Percentiles rank a stretch among this genome's conserved stretches.
These are phyloP conservation scores for Augiades crinisus DNA, from an alignment of 2,888 invertebrate species.

Conservation along the genomic window DNA sequence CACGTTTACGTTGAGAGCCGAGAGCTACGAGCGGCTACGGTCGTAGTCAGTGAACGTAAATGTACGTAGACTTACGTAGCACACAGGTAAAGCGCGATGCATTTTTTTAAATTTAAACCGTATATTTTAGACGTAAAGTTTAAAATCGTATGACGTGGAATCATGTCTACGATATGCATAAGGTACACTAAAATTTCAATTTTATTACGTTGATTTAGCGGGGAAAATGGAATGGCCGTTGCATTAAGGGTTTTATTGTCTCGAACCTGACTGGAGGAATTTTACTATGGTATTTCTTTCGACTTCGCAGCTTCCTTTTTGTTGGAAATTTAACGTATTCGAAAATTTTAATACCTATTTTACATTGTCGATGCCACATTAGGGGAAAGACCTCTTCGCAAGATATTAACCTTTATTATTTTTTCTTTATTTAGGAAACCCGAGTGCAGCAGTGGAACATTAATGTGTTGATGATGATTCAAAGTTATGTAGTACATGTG, in stretches of 20 bases:
- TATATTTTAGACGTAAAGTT: background rate
- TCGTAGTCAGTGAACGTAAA: constrained; percentile 20
- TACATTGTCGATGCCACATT: too few relatives aligned
- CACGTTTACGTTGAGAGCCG: constrained; percentile 52
- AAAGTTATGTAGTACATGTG: too few relatives aligned
- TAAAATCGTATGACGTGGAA: background rate
- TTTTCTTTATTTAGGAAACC: too few relatives aligned
- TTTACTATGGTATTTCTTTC: constrained; percentile 2
- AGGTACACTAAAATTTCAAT: constrained; percentile 22
- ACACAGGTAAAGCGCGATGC: too few relatives aligned
- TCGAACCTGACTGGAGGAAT: constrained; percentile 1
- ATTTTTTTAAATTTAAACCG: background rate
- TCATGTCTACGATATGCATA: background rate
- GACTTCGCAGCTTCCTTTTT: constrained; percentile 9
- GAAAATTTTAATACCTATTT: too few relatives aligned
- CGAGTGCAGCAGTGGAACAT: too few relatives aligned
- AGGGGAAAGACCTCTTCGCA: too few relatives aligned
- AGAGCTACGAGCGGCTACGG: constrained; percentile 54
- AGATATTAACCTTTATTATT: too few relatives aligned
- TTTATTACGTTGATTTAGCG: constrained; percentile 18
- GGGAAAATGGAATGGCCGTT: constrained; percentile 3
- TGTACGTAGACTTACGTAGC: background rate
- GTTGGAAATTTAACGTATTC: background rate
- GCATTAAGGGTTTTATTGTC: constrained; percentile 3
- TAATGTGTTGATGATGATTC: too few relatives aligned